Conservation (phyloP, 92 coral and sea anemone genomes). For the Scolanthus callimorphus region DNA sequence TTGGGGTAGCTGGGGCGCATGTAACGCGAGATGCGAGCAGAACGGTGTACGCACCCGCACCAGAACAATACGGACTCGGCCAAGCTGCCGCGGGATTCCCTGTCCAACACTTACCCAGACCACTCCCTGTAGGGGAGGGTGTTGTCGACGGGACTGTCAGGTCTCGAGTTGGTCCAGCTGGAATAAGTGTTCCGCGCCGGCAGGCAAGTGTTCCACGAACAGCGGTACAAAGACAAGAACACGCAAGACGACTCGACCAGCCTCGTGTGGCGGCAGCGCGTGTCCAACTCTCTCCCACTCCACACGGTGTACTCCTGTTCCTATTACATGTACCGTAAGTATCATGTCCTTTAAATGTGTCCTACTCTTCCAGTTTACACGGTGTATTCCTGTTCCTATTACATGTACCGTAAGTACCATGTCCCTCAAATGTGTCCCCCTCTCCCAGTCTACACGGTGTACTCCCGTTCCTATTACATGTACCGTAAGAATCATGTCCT, state of each 20-base stretch:
- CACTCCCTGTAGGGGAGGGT: constrained; percentile 65
- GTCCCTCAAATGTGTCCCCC: too few relatives aligned
- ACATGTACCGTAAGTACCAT: too few relatives aligned
- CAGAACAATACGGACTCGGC: constrained; percentile 40
- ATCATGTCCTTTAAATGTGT: too few relatives aligned
- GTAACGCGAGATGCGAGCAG: constrained; percentile 66
- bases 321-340: constrained; percentile 69
- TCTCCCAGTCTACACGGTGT: too few relatives aligned
- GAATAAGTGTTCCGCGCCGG: constrained; percentile 59
- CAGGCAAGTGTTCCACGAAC: constrained; percentile 44
- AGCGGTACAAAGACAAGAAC: constrained; percentile 46
- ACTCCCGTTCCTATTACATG: too few relatives aligned
- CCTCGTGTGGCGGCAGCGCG: constrained; percentile 64
- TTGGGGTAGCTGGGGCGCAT: constrained; percentile 72
- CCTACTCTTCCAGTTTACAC: too few relatives aligned
- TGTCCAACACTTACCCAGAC: constrained; percentile 59
- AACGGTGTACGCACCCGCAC: constrained; percentile 46
- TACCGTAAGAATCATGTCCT: too few relatives aligned
- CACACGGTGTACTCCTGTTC: constrained; percentile 64
- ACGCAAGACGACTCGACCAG: constrained; percentile 31
- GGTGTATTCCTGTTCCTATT: too few relatives aligned
- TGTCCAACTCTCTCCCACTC: constrained; percentile 21
- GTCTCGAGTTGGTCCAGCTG: constrained; percentile 63
- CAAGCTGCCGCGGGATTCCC: constrained; percentile 50
- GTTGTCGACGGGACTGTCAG: constrained; percentile 65